Evolutionary conservation across 2,888 invertebrate species (phyloP).

Genomic region (Drosophila cognata): DNA sequence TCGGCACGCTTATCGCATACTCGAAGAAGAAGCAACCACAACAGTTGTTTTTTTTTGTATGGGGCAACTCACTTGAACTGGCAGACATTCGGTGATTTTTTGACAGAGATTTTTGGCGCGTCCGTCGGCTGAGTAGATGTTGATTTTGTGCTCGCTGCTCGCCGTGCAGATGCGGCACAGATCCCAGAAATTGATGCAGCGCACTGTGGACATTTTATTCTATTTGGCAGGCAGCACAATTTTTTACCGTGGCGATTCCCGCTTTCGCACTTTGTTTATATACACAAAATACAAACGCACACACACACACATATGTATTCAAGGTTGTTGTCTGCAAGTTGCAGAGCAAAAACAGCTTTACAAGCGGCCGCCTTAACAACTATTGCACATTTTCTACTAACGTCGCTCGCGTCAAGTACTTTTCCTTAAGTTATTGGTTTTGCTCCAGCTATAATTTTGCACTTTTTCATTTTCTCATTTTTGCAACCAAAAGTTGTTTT

Average conservation of each 20-base stretch:
- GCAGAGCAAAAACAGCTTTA: slow-evolving; percentile 25
- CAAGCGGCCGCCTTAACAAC: slow-evolving; percentile 1
- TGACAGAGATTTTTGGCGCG: slow-evolving; percentile 88
- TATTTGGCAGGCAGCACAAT: slow-evolving; percentile 4
- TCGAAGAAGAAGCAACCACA: not conserved
- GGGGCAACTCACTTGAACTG: slow-evolving; percentile 86
- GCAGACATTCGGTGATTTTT: slow-evolving; percentile 88
- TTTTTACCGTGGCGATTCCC: slow-evolving; percentile 30
- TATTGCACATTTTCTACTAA: slow-evolving; percentile 30
- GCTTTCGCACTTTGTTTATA: slow-evolving; percentile 57
- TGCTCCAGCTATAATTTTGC: slow-evolving; percentile 1
- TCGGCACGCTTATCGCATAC: not conserved
- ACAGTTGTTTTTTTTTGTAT: not conserved
- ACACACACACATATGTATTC: slow-evolving; percentile 33
- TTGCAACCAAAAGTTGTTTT: slow-evolving; percentile 42
- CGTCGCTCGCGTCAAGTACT: not conserved
- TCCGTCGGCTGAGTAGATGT: slow-evolving; percentile 89
- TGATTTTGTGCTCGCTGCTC: slow-evolving; percentile 87
- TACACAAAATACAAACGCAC: slow-evolving; percentile 40
- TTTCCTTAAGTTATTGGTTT: slow-evolving; percentile 13
- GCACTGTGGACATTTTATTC: slow-evolving; percentile 87
- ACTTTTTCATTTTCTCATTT: slow-evolving; percentile 38
- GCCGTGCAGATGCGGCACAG: slow-evolving; percentile 89
- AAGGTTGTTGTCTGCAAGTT: slow-evolving; percentile 56
- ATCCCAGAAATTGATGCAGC: slow-evolving; percentile 90